Evolutionary conservation across 2,113 vertebrate genomes (phyloP), one percentile per base, ranked within the genome.

Genomic region (Gadus macrocephalus): DNA sequence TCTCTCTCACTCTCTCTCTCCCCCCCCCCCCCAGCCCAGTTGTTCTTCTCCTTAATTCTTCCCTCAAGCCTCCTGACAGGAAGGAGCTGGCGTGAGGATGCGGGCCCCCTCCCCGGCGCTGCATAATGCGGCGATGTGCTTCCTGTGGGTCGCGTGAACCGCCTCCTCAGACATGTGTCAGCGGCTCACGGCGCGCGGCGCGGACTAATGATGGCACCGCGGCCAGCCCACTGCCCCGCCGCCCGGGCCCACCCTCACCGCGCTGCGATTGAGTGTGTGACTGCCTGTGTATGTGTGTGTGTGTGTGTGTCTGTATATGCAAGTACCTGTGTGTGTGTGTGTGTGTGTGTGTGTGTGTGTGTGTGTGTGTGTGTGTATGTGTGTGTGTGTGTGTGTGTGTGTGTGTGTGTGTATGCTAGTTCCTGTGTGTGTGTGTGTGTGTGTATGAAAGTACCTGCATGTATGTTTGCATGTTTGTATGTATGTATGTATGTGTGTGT

Each of bases 131-230:
- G 85, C 9, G 42, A 89, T 87, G 90, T 86, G 72, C 79, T 86
- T 86, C 85, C 88, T 86, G 90, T 89, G 89, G 89, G 90, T 89
- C 86, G 90, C 81, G 79, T 85, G 89, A 84, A 82, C 80, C 85
- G 81, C 74, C 85, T 81, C 74, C 87, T 88, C 84, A 89, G 91
- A 92, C 91, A 92, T 92, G 89, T 92, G 91, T 92, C 91, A 92
- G 85, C 85, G 84, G 89, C 90, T 87, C 71, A 81, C 85, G 83
- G 83, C 86, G 87, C 88, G 83, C 42, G 80, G 86, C 77, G 82
- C 86, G 87, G 90, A 91, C 91, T 92, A 92, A 92, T 92, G 91
- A 92, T 92, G 91, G 89, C 88, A 85, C 87, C 78, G 69, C 74
- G 91, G 87, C 90, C 90, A 84, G 91, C 90, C 89, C 89, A 86